Evolutionary conservation across 1,140 invertebrate species (phyloP).

Genomic region (Caenorhabditis inopinata): DNA sequence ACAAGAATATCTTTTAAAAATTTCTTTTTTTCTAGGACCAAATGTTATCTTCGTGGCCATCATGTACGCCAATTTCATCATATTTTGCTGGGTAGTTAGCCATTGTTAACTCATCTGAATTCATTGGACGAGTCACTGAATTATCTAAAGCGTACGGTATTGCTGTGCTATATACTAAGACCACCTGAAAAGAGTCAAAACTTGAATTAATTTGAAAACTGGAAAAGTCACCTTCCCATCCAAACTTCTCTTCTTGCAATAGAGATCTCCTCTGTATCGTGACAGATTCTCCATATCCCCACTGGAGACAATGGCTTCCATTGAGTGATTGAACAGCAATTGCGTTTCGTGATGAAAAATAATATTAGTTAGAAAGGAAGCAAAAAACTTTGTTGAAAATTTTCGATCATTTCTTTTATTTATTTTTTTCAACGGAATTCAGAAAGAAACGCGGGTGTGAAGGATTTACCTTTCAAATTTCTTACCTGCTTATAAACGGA

Average conservation of each 20-base stretch:
- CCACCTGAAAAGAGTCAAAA: not conserved
- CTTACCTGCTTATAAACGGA: no score
- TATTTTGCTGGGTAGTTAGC: not conserved
- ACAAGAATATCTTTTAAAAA: not conserved
- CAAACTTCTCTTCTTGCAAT: conserved; percentile 1
- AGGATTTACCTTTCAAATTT: no score
- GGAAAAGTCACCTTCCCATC: not conserved
- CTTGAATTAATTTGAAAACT: not conserved
- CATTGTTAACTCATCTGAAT: not conserved
- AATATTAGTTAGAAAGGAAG: no score
- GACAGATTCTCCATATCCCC: not conserved
- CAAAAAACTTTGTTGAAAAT: no score
- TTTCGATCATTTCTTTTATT: not conserved
- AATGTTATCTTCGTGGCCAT: conserved; percentile 16
- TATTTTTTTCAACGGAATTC: no score
- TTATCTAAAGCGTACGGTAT: not conserved
- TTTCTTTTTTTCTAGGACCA: not conserved
- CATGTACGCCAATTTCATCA: not conserved
- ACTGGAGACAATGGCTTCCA: conserved; percentile 20
- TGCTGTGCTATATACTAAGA: not conserved
- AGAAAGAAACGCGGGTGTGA: no score
- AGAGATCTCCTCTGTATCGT: not conserved
- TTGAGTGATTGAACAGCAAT: not conserved
- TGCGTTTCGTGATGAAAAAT: conserved; percentile 14
- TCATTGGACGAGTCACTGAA: not conserved